Evolutionary conservation across 2,888 invertebrate genomes (phyloP).

Genomic region (Chouioia cunea): DNA sequence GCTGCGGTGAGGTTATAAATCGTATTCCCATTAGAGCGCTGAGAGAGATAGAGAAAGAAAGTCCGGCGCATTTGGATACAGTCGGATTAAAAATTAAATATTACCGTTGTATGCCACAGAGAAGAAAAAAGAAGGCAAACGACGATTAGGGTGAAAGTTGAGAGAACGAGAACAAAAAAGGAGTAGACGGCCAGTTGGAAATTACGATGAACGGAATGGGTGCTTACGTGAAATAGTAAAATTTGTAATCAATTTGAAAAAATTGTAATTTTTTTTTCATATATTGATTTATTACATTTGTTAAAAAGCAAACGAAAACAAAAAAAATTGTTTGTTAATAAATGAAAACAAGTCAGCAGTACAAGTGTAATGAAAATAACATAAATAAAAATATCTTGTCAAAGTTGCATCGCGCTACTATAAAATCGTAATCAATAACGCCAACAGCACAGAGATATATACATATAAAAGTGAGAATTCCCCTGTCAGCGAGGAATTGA

Average conservation of each 20-base stretch:
- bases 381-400: conserved; percentile 30
- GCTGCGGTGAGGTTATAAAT: conserved; percentile 62
- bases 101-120: conserved; percentile 49
- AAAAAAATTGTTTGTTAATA: too few relatives aligned
- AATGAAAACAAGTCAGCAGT: background rate
- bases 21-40: conserved; percentile 66
- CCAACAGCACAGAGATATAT: background rate
- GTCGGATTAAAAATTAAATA: conserved; percentile 68
- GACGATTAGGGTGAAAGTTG: conserved; percentile 58
- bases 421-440: conserved; percentile 39
- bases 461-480: conserved; percentile 21
- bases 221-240: background rate
- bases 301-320: too few relatives aligned
- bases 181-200: conserved; percentile 15
- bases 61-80: conserved; percentile 64
- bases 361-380: conserved; percentile 1
- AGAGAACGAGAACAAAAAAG: conserved; percentile 2
- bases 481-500: conserved; percentile 23
- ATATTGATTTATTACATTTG: too few relatives aligned
- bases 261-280: too few relatives aligned
- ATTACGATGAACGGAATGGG: conserved; percentile 8
- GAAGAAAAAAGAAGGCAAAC: conserved; percentile 39
- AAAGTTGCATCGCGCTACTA: conserved; percentile 27
- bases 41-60: conserved; percentile 40
- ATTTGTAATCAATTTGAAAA: too few relatives aligned